Conservation (phyloP, 2,113 vertebrate species). For the Megaceryle torquata region DNA sequence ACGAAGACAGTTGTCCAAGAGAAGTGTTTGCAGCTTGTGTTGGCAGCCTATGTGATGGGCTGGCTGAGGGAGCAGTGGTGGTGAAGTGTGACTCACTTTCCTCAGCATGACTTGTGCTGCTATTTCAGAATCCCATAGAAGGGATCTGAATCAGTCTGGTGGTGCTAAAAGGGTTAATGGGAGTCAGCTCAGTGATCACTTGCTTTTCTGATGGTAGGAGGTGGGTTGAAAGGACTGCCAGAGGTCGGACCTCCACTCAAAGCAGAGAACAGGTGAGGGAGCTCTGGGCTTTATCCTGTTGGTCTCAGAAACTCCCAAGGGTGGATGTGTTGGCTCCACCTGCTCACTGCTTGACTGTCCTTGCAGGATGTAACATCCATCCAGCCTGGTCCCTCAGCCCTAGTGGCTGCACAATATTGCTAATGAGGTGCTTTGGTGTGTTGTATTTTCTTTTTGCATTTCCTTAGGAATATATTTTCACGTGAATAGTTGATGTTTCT, state of each 20-base stretch:
- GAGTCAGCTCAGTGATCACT: not conserved
- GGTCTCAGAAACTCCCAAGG: not conserved
- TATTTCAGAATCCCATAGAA: not conserved
- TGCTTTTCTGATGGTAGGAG: not conserved
- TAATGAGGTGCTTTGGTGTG: not conserved
- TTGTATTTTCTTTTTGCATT: not conserved
- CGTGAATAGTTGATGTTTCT: not conserved
- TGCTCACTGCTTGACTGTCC: not conserved
- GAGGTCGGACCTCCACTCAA: not conserved
- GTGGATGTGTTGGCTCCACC: not conserved
- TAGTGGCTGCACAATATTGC: not conserved
- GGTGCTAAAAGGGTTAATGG: not conserved
- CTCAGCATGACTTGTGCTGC: not conserved
- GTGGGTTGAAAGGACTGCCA: not conserved
- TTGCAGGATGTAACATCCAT: not conserved
- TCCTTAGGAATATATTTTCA: not conserved
- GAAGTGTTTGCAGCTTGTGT: not conserved
- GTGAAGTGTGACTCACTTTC: not conserved
- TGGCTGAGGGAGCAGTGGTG: not conserved
- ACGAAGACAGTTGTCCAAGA: not conserved
- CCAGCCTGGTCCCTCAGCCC: not conserved
- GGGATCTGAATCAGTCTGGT: not conserved
- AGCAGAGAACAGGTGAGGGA: not conserved
- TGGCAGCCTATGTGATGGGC: not conserved
- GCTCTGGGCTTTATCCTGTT: accelerated